These are phyloP conservation scores for Nephila pilipes DNA, from an alignment of 1,140 invertebrate species.

Conservation along the genomic window DNA sequence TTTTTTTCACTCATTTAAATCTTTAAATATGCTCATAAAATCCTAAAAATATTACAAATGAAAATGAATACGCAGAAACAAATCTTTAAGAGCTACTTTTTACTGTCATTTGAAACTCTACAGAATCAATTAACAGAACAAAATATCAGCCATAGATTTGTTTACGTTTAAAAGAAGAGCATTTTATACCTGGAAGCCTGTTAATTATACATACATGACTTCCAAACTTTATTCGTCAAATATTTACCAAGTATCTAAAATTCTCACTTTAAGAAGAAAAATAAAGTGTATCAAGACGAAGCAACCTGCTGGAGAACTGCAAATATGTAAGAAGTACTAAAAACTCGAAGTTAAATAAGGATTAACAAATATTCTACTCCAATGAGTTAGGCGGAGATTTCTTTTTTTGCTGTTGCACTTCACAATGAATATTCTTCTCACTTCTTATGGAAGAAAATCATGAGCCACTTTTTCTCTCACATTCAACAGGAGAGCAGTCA, in stretches of 20 bases:
- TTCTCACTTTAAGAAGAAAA: not conserved
- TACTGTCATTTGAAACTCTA: too few relatives aligned
- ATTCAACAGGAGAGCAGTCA: conserved; percentile 35
- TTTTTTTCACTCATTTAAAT: too few relatives aligned
- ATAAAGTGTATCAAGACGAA: not conserved
- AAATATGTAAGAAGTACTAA: not conserved
- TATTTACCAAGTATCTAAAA: not conserved
- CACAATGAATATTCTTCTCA: conserved; percentile 20
- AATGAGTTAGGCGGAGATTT: not conserved
- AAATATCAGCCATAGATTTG: too few relatives aligned
- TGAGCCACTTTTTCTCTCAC: not conserved
- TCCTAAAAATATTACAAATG: too few relatives aligned
- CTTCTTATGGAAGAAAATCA: not conserved
- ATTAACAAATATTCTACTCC: not conserved
- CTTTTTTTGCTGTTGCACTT: not conserved
- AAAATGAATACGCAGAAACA: too few relatives aligned
- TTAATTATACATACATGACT: not conserved
- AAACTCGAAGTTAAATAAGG: not conserved
- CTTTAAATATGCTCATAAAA: too few relatives aligned
- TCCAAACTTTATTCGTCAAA: not conserved
- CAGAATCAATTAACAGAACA: too few relatives aligned
- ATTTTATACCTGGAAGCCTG: too few relatives aligned
- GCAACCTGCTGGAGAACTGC: not conserved
- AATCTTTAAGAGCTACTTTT: too few relatives aligned
- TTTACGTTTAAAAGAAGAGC: too few relatives aligned